Conservation (phyloP, 2,797 vertebrate genomes). For the Serranus cabrilla region DNA sequence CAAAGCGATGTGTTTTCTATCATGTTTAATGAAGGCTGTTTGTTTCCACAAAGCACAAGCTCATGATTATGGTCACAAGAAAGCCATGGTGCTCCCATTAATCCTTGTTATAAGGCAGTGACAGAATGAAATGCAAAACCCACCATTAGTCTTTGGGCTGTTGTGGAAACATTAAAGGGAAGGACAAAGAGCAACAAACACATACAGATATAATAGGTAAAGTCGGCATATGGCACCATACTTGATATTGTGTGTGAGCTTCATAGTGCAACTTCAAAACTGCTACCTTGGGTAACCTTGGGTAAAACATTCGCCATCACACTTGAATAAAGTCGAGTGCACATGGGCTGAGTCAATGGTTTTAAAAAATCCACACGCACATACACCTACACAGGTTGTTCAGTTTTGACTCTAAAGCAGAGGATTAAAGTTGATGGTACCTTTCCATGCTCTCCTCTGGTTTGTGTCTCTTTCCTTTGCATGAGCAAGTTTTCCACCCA, state of each 20-base stretch:
- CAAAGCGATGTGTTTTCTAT: conserved; percentile 70
- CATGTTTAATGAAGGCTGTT: conserved; percentile 75
- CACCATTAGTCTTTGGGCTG: conserved; percentile 40
- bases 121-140: conserved; percentile 45
- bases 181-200: conserved; percentile 10
- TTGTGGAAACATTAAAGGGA: conserved; percentile 39
- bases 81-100: conserved; percentile 81
- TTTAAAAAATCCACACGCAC: conserved; percentile 51
- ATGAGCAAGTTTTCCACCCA: conserved; percentile 57
- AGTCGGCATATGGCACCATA: conserved; percentile 3
- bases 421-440: conserved; percentile 40
- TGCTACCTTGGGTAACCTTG: conserved; percentile 39
- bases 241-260: conserved; percentile 20
- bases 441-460: conserved; percentile 23
- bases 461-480: conserved; percentile 48
- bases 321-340: conserved; percentile 38
- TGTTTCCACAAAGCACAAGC: conserved; percentile 78
- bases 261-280: conserved; percentile 2
- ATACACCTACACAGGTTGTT: conserved; percentile 48
- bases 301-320: conserved; percentile 24
- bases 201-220: not conserved
- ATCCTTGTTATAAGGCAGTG: conserved; percentile 65
- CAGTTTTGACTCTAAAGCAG: conserved; percentile 40
- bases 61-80: conserved; percentile 85
- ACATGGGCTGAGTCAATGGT: conserved; percentile 47